Percentiles rank a stretch among this genome's conserved stretches.
Evolutionary conservation across 2,113 vertebrate species (phyloP).

Genomic region (Lamprologus speciosus): DNA sequence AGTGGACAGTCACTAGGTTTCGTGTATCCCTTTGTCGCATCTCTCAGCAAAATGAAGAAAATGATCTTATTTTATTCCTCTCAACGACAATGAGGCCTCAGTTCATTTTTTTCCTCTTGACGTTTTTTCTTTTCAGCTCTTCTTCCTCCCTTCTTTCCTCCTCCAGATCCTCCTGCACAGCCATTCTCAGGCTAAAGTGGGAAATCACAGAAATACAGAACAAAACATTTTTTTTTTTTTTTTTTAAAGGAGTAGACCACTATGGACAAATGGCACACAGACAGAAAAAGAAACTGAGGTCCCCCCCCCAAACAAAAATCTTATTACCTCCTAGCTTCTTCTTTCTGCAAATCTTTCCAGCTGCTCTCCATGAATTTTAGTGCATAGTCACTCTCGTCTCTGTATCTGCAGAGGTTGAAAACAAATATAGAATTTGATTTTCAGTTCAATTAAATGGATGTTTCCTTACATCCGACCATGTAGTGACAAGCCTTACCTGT

Average conservation of each 20-base stretch:
- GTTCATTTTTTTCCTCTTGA: slow-evolving; percentile 76
- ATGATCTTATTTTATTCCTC: neutral
- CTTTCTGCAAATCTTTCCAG: slow-evolving; percentile 94
- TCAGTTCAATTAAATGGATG: neutral
- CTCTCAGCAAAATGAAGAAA: neutral
- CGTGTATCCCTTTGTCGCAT: neutral
- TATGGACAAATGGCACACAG: neutral
- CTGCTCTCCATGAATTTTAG: slow-evolving; percentile 97
- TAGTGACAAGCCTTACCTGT: slow-evolving; percentile 65
- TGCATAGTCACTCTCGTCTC: slow-evolving; percentile 96
- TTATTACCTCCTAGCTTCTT: slow-evolving; percentile 90
- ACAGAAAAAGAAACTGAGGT: neutral
- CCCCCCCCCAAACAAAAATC: rapidly evolving
- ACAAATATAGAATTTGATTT: neutral
- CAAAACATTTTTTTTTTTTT: neutral
- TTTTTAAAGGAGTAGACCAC: neutral
- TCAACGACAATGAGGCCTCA: slow-evolving; percentile 29
- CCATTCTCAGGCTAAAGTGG: slow-evolving; percentile 76
- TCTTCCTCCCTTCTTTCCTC: slow-evolving; percentile 82
- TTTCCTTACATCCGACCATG: neutral
- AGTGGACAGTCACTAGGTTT: neutral
- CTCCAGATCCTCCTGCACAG: slow-evolving; percentile 85
- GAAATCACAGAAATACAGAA: neutral
- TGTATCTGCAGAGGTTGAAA: slow-evolving; percentile 74
- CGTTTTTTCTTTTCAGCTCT: slow-evolving; percentile 71